Evolutionary conservation across 2,888 invertebrate genomes (phyloP).

Genomic region (Odontothrips loti): DNA sequence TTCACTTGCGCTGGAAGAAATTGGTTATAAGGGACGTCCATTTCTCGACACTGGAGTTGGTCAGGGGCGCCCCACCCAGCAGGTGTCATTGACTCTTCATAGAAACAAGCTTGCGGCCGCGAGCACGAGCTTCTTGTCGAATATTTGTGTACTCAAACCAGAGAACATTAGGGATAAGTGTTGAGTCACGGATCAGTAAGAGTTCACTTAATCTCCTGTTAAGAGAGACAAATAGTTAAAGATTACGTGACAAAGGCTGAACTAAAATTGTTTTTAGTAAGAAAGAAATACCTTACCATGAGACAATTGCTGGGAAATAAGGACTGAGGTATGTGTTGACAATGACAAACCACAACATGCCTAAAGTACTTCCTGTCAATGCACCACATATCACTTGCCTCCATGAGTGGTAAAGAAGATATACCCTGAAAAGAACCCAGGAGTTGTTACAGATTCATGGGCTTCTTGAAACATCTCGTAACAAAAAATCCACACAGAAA

Average conservation of each 20-base stretch:
- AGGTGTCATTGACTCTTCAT: slow-evolving; percentile 79
- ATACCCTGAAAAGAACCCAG: slow-evolving; percentile 60
- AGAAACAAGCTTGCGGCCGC: slow-evolving; percentile 73
- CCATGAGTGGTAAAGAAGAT: slow-evolving; percentile 79
- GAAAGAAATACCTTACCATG: slow-evolving; percentile 59
- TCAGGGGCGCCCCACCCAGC: slow-evolving; percentile 35
- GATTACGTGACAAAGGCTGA: not conserved
- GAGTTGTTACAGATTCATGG: not conserved
- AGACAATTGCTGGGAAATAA: slow-evolving; percentile 75
- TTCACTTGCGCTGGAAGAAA: slow-evolving; percentile 12
- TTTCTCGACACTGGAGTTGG: not conserved
- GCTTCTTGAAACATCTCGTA: too few relatives aligned
- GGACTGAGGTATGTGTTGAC: slow-evolving; percentile 79
- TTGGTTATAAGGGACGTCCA: slow-evolving; percentile 6
- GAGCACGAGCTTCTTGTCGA: slow-evolving; percentile 73
- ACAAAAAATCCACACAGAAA: not conserved
- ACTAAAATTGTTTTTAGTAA: slow-evolving; percentile 13
- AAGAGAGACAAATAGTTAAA: slow-evolving; percentile 38
- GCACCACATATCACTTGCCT: slow-evolving; percentile 77
- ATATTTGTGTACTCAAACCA: slow-evolving; percentile 92
- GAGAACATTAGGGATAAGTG: slow-evolving; percentile 83
- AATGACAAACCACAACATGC: slow-evolving; percentile 73
- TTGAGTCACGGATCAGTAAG: slow-evolving; percentile 80
- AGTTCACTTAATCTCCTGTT: slow-evolving; percentile 80
- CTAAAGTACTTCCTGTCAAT: slow-evolving; percentile 67